Evolutionary conservation across 2,113 vertebrate species (phyloP).

Genomic region (Neolamprologus toae): DNA sequence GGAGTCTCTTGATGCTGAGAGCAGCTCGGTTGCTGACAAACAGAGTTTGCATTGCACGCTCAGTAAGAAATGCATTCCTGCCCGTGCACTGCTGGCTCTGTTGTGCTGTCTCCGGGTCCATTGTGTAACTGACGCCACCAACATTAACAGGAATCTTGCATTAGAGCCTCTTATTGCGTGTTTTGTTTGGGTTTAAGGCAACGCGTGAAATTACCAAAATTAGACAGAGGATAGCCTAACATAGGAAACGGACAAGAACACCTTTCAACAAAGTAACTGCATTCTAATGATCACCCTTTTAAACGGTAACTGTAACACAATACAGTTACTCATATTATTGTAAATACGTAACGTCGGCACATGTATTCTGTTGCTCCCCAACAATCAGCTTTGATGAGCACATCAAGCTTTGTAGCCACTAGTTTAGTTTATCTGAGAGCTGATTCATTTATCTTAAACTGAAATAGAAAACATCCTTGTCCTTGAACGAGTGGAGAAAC

Average conservation of each 20-base stretch:
- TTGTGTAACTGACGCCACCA: not conserved
- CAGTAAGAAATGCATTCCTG: not conserved
- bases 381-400: constrained; percentile 19
- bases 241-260: not conserved
- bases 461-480: constrained; percentile 20
- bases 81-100: not conserved
- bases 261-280: not conserved
- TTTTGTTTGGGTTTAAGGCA: not conserved
- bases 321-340: not conserved
- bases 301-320: not conserved
- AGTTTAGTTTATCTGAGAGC: constrained; percentile 21
- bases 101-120: not conserved
- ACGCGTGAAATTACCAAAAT: accelerated
- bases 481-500: constrained; percentile 21
- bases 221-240: not conserved
- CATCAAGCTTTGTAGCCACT: constrained; percentile 41
- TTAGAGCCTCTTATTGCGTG: not conserved
- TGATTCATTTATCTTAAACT: constrained; percentile 6
- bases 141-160: accelerated
- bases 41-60: not conserved
- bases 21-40: not conserved
- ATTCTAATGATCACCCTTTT: not conserved
- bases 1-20: not conserved
- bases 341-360: not conserved
- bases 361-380: not conserved